phyloP scores from a whole-genome alignment of 1,140 invertebrate genomes.

The Leucophenga varia region DNA sequence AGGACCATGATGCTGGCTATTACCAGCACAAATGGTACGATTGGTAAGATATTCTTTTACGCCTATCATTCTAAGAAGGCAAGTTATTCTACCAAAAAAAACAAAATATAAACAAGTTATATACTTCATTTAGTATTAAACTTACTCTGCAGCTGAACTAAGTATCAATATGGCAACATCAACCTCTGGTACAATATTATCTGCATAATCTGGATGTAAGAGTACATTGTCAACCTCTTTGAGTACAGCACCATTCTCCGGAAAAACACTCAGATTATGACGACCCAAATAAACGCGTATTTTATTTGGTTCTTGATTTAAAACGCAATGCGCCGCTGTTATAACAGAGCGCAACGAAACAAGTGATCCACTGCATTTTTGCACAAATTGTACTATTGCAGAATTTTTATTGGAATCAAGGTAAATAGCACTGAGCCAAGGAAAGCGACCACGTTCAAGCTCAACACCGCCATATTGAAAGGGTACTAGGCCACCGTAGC shows the following conservation, averaged over 20 bases:
- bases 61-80: constrained; percentile 45
- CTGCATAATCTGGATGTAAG: constrained; percentile 37
- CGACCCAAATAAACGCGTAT: constrained; percentile 36
- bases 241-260: constrained; percentile 22
- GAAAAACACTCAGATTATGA: constrained; percentile 30
- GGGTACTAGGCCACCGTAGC: constrained; percentile 25
- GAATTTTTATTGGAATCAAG: constrained; percentile 17
- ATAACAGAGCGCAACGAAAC: constrained; percentile 33
- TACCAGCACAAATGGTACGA: constrained; percentile 54
- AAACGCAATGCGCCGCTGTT: constrained; percentile 43
- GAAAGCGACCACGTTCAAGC: constrained; percentile 64
- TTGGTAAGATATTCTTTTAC: constrained; percentile 10
- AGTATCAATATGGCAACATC: constrained; percentile 41
- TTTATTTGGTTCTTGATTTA: constrained; percentile 8
- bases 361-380: constrained; percentile 34
- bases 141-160: constrained; percentile 20
- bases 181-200: constrained; percentile 29
- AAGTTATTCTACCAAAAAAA: constrained; percentile 34
- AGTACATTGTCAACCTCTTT: constrained; percentile 21
- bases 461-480: constrained; percentile 59
- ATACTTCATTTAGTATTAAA: too few relatives aligned
- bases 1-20: constrained; percentile 45
- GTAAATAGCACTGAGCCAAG: constrained; percentile 69
- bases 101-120: neutral
- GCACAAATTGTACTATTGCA: constrained; percentile 13